phyloP scores from a whole-genome alignment of 2,888 invertebrate species.

The Phaonia tiefii region DNA sequence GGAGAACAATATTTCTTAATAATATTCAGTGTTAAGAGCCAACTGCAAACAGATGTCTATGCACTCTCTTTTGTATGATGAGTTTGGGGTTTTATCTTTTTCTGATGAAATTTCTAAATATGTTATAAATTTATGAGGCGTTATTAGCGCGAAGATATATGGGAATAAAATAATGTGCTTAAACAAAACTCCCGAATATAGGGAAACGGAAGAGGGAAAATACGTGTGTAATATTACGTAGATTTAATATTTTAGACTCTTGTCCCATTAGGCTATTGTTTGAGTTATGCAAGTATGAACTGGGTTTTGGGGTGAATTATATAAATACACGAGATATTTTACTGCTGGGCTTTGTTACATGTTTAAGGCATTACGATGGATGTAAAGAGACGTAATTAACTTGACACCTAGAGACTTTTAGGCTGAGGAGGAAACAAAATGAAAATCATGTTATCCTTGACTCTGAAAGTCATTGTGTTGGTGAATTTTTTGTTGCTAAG shows the following conservation, averaged over 20 bases:
- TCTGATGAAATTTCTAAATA: slow-evolving; percentile 53
- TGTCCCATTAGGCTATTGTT: not conserved
- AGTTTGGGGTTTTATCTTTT: slow-evolving; percentile 38
- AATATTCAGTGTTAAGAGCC: slow-evolving; percentile 43
- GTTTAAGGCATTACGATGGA: too few relatives aligned
- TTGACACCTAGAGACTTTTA: too few relatives aligned
- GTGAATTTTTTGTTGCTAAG: too few relatives aligned
- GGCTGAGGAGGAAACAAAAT: too few relatives aligned
- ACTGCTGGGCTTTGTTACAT: slow-evolving; percentile 7
- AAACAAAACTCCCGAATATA: not conserved
- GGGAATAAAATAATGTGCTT: slow-evolving; percentile 5
- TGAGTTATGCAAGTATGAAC: not conserved
- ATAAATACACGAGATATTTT: slow-evolving; percentile 24
- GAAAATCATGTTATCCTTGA: too few relatives aligned
- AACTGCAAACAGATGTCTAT: not conserved
- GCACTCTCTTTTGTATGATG: not conserved
- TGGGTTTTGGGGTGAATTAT: slow-evolving; percentile 20
- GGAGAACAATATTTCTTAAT: slow-evolving; percentile 50
- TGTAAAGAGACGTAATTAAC: too few relatives aligned
- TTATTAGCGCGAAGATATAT: slow-evolving; percentile 35
- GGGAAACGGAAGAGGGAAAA: not conserved
- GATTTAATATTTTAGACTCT: slow-evolving; percentile 16
- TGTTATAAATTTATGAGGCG: slow-evolving; percentile 51
- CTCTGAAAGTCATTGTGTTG: too few relatives aligned
- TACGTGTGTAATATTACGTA: slow-evolving; percentile 1